Percentiles rank a stretch among this genome's conserved stretches.
These are phyloP conservation scores for Saturnia pavonia DNA, from an alignment of 2,888 invertebrate genomes.

Conservation along the genomic window DNA sequence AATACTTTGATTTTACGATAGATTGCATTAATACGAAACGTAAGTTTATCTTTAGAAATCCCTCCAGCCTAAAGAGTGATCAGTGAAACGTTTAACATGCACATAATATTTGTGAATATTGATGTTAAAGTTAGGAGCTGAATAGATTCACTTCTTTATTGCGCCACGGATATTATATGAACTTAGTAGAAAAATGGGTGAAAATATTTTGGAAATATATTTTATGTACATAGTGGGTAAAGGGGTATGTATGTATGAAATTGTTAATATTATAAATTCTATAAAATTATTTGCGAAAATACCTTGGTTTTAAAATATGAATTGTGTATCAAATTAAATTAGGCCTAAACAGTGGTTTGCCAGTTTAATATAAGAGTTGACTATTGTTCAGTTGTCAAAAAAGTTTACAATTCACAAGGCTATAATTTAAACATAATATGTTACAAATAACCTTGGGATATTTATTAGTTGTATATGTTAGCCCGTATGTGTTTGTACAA, in stretches of 20 bases:
- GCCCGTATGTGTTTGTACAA: background rate
- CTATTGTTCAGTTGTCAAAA: background rate
- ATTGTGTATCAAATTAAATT: constrained; percentile 28
- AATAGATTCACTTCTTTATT: constrained; percentile 6
- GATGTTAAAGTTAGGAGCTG: constrained; percentile 15
- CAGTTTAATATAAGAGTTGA: constrained; percentile 1
- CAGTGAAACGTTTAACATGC: background rate
- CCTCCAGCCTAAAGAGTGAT: background rate
- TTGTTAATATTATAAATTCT: constrained; percentile 68
- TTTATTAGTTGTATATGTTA: background rate
- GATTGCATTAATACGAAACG: constrained; percentile 1
- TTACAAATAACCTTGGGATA: background rate
- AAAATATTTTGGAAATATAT: constrained; percentile 61
- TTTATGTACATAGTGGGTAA: constrained; percentile 69
- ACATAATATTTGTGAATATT: constrained; percentile 12
- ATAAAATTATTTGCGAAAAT: constrained; percentile 51
- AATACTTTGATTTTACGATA: constrained; percentile 14
- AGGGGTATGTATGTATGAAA: constrained; percentile 54
- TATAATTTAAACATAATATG: background rate
- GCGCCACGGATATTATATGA: constrained; percentile 5
- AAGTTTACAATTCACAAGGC: background rate
- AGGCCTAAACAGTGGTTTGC: constrained; percentile 15
- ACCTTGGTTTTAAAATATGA: constrained; percentile 26
- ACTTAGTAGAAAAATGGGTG: constrained; percentile 15
- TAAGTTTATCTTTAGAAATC: constrained; percentile 1